phyloP scores from a whole-genome alignment of 2,797 vertebrate genomes.

The Acridotheres tristis region DNA sequence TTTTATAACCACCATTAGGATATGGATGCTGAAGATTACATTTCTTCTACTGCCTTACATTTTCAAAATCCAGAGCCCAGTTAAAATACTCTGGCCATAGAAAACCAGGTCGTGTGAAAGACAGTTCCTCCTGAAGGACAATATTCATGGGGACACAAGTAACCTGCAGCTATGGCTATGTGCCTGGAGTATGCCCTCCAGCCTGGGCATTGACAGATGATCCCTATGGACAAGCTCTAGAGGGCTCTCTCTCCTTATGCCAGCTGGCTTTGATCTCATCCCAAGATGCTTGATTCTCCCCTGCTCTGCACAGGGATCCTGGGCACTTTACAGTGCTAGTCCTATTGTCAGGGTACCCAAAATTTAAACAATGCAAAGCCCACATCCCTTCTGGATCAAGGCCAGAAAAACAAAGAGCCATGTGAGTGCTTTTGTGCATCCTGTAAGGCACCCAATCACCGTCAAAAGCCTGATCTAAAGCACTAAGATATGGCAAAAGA shows the following conservation, averaged over 20 bases:
- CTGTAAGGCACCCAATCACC: not conserved
- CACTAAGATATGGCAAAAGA: not conserved
- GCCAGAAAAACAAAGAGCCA: slow-evolving; percentile 27
- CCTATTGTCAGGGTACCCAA: not conserved
- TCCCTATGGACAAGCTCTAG: not conserved
- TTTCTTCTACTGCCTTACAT: not conserved
- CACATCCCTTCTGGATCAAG: slow-evolving; percentile 33
- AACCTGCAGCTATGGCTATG: not conserved
- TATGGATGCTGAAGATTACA: not conserved
- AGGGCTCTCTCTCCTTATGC: not conserved
- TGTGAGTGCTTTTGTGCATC: not conserved
- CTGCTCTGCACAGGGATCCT: not conserved
- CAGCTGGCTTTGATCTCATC: not conserved
- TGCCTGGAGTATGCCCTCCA: not conserved
- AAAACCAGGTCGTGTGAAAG: not conserved
- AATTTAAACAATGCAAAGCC: not conserved
- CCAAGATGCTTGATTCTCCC: not conserved
- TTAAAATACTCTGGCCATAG: not conserved
- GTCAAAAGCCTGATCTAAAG: not conserved
- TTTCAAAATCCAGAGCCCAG: not conserved
- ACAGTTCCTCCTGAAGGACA: not conserved
- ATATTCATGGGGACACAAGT: not conserved
- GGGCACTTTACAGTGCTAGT: not conserved
- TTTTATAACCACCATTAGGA: not conserved
- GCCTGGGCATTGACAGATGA: not conserved